Base-by-base conservation (phyloP, 2,888 invertebrate genomes). In the Strigamia maritima region DNA sequence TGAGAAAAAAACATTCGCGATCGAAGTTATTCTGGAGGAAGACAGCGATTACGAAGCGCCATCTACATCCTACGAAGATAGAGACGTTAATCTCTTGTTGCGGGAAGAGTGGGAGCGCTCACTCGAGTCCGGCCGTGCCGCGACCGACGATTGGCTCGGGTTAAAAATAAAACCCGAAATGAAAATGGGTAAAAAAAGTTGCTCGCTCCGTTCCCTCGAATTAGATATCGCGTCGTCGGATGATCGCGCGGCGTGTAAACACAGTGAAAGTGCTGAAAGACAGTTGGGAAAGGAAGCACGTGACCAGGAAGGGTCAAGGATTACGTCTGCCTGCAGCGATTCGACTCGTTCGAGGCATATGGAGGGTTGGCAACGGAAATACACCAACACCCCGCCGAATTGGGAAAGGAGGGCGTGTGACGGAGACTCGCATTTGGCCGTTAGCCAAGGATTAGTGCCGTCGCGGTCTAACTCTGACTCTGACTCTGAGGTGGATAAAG, bases 1-100 rank as follows among this genome's bases (percentile, higher is more conserved):
- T 14, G 60, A 16, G 70, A 22, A 14, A 31, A 31, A 31, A 1
- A 26, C 65, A 38, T 31, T 31, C 26, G 31, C 81, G 75, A 80
- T 80, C 54, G 81, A 82, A 75, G 70, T 78, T 31, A 78, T 78
- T 31, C 35, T 40, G 6, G 78, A 78, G 35, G 78, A 70, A 35
- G 70, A 70, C 8, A 38, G 2, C 4, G 65, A 70, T 2, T 1
- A 22, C n/a, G 7, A 54, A 31, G 31, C 31, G 31, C 31, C 31
- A 6, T 6, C 2, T 2, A 31, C 31, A 6, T 31, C 31, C 3
- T 31, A 31, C 6, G 31, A 2, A 6, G 31, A 31, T 6, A 6
- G 6, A 6, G 31, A 31, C 2, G 6, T 31, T 6, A 31, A 54
- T 8, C 22, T 7, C 2, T 19, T 12, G 4, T 2, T 78, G 10